These are phyloP conservation scores for Belgica antarctica DNA, from an alignment of 2,888 invertebrate genomes.

Conservation along the genomic window DNA sequence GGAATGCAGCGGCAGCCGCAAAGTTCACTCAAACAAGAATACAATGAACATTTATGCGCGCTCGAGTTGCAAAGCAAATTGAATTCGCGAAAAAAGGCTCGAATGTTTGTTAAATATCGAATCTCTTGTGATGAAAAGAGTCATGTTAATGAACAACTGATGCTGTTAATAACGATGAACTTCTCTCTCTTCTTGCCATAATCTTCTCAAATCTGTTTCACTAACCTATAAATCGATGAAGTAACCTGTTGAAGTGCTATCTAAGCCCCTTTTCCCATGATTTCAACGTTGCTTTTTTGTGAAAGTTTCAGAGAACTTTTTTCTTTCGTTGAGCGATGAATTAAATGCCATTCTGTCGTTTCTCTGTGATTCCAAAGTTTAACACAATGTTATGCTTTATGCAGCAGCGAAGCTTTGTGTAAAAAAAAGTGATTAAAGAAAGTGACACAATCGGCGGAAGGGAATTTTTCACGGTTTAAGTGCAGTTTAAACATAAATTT, in stretches of 20 bases:
- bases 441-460: constrained; percentile 36
- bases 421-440: neutral
- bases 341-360: neutral
- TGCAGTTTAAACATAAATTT: constrained; percentile 11
- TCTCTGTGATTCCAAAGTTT: neutral
- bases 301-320: neutral
- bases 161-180: neutral
- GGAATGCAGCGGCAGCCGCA: neutral
- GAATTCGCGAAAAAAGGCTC: neutral
- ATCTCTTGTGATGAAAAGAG: too few species aligned
- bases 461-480: constrained; percentile 28
- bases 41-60: too few species aligned
- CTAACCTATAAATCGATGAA: constrained; percentile 17
- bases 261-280: neutral
- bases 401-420: neutral
- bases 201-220: neutral
- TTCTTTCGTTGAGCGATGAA: neutral
- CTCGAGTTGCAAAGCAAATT: neutral
- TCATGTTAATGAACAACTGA: neutral
- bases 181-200: constrained; percentile 10
- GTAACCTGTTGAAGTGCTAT: neutral
- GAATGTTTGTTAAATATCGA: constrained; percentile 16
- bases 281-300: neutral
- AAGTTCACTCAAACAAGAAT: neutral
- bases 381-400: too few species aligned